Evolutionary conservation across 2,797 vertebrate genomes (phyloP).

Genomic region (Phyllotis vaccarum): DNA sequence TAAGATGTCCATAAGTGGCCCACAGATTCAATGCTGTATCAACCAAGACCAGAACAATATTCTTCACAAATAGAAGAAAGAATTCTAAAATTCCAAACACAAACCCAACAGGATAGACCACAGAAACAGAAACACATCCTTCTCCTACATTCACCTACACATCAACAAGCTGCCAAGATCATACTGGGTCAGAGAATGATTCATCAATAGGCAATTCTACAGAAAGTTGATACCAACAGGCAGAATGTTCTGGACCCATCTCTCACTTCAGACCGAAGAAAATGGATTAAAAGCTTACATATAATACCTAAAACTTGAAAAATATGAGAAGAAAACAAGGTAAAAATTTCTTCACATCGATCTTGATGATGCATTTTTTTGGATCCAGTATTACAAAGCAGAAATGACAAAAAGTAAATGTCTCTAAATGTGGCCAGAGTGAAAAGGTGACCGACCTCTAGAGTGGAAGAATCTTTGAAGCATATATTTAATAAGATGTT

Average conservation of each 20-base stretch:
- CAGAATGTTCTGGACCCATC: neutral
- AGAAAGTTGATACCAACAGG: neutral
- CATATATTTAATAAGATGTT: neutral
- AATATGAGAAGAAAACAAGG: neutral
- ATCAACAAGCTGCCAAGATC: neutral
- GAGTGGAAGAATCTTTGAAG: no score
- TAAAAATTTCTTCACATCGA: neutral
- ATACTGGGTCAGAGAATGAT: neutral
- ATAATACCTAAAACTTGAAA: neutral
- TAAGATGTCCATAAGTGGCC: neutral
- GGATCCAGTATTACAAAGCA: neutral
- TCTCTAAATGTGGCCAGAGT: neutral
- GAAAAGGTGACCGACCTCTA: no score
- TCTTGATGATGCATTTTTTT: neutral
- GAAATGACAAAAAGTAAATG: neutral
- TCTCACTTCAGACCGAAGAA: neutral
- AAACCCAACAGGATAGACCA: neutral
- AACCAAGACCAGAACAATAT: neutral
- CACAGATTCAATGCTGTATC: neutral
- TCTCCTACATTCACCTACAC: neutral
- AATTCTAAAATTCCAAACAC: neutral
- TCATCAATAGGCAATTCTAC: neutral
- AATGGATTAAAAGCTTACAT: neutral
- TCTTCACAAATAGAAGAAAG: neutral
- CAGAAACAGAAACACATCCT: neutral